Evolutionary conservation across 37 sponge, comb jelly and placozoan genomes (phyloP), one percentile per base, ranked within the genome.

Genomic region (Lycopodina hypogea): DNA sequence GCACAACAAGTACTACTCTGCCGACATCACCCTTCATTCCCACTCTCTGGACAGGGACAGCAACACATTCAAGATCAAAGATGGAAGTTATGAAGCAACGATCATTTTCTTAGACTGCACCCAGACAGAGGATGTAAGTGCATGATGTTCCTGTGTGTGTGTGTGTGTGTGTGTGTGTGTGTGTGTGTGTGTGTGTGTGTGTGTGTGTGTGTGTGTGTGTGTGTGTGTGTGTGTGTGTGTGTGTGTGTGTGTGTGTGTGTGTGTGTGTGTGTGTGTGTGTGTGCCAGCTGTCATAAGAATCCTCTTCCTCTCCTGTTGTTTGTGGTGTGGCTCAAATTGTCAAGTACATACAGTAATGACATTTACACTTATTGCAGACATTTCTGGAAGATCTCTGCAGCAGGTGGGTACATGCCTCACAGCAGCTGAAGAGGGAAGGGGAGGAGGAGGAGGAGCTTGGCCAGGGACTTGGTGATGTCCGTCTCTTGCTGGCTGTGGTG

Each of bases 1-100:
- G 9, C 69, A 73, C 55, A 90, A 90, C 73, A 90, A 86, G 80
- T 90, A 90, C 64, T 90, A 90, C 52, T 29, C 36, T 29, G 80
- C 91, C 29, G 51, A 68, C 33, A 58, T 86, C 50, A 23, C 8
- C 9, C 48, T 84, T 34, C 69, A 76, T 39, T 68, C 68, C 34
- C 38, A 24, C 19, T 24, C 42, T 45, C 51, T 29, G n/a, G 52
- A 50, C 1, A 53, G 17, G 26, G 52, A 14, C 2, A 53, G 53
- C 1, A 17, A 9, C 30, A 4, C 32, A 32, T 17, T 65, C 33
- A 65, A 34, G 12, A 28, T 65, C 3, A 34, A 34, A 33, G 71
- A 22, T 17, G 48, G 23, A 35, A 58, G 55, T 1, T 84, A 73
- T 38, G 74, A 85, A 42, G 79, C 74, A 38, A 32, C 73, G 0